Percentiles rank a stretch among this genome's conserved stretches.
Evolutionary conservation across 2,888 invertebrate species (phyloP).

Genomic region (Caenorhabditis uteleia): DNA sequence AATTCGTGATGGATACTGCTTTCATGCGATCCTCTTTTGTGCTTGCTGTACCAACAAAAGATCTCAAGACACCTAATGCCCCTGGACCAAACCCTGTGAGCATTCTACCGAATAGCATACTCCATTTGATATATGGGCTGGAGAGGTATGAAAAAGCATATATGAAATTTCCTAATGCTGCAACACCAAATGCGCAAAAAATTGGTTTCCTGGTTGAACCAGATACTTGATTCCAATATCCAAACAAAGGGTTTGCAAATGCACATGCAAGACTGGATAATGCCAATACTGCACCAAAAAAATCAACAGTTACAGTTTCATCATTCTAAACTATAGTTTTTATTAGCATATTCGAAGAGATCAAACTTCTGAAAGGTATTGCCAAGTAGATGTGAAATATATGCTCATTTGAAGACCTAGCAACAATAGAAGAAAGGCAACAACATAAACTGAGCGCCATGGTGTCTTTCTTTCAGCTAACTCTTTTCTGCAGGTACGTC

Average conservation of each 20-base stretch:
- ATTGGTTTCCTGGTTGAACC: conserved; percentile 30
- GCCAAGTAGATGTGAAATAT: conserved; percentile 57
- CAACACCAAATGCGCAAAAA: conserved; percentile 26
- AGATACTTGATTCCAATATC: conserved; percentile 39
- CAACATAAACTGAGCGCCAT: conserved; percentile 45
- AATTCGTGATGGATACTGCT: conserved; percentile 48
- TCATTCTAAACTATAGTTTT: conserved; percentile 18
- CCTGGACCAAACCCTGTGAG: conserved; percentile 42
- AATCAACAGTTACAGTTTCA: conserved; percentile 36
- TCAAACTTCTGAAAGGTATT: conserved; percentile 41
- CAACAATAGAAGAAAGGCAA: conserved; percentile 33
- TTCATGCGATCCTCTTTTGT: conserved; percentile 45
- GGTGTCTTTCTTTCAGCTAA: conserved; percentile 38
- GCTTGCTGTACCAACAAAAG: conserved; percentile 48
- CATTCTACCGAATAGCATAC: conserved; percentile 36
- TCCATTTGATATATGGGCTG: conserved; percentile 24
- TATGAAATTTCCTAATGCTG: conserved; percentile 39
- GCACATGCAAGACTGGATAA: conserved; percentile 27
- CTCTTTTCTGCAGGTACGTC: conserved; percentile 14
- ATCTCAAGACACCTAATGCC: conserved; percentile 44
- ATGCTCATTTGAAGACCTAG: conserved; percentile 50
- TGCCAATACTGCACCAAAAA: conserved; percentile 37
- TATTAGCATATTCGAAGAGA: no score
- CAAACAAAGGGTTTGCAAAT: conserved; percentile 35
- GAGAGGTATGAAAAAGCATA: conserved; percentile 35